These are phyloP conservation scores for Mesorhabditis spiculigera DNA, from an alignment of 2,888 invertebrate genomes.

Conservation along the genomic window DNA sequence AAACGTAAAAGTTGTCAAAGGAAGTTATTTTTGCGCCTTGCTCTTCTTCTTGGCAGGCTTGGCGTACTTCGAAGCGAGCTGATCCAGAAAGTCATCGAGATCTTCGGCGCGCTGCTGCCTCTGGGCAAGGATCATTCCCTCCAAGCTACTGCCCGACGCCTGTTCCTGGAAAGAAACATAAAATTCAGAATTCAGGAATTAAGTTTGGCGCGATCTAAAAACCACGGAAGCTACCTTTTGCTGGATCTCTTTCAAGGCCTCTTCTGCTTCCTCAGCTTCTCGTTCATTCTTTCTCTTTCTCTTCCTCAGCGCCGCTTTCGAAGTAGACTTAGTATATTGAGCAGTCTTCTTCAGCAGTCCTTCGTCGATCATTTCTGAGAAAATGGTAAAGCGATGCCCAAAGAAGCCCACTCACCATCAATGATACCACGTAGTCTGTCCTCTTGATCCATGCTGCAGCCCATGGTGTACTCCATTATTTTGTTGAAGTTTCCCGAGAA, in stretches of 20 bases:
- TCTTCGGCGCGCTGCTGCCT: constrained; percentile 18
- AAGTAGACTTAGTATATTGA: constrained; percentile 25
- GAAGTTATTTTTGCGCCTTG: background rate
- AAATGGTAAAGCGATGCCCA: background rate
- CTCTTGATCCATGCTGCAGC: background rate
- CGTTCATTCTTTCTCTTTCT: constrained; percentile 21
- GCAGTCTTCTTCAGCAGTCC: constrained; percentile 26
- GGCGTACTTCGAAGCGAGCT: constrained; percentile 32
- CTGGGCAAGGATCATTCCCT: constrained; percentile 22
- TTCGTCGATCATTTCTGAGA: constrained; percentile 16
- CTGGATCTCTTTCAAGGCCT: constrained; percentile 31
- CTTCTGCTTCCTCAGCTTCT: constrained; percentile 45
- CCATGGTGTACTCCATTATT: background rate
- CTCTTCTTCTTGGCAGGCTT: constrained; percentile 24
- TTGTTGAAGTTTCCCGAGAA: background rate
- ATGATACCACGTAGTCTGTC: constrained; percentile 12
- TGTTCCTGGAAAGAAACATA: constrained; percentile 18
- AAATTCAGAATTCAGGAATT: background rate
- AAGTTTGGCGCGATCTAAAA: background rate
- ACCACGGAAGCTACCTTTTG: constrained; percentile 14
- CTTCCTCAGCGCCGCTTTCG: constrained; percentile 20
- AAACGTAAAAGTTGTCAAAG: no score
- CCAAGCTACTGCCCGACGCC: constrained; percentile 16
- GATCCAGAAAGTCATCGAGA: constrained; percentile 20
- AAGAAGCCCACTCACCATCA: constrained; percentile 6